Percentiles rank a stretch among this genome's conserved stretches.
These are phyloP conservation scores for Malurus melanocephalus DNA, from an alignment of 2,113 vertebrate species.

Conservation along the genomic window DNA sequence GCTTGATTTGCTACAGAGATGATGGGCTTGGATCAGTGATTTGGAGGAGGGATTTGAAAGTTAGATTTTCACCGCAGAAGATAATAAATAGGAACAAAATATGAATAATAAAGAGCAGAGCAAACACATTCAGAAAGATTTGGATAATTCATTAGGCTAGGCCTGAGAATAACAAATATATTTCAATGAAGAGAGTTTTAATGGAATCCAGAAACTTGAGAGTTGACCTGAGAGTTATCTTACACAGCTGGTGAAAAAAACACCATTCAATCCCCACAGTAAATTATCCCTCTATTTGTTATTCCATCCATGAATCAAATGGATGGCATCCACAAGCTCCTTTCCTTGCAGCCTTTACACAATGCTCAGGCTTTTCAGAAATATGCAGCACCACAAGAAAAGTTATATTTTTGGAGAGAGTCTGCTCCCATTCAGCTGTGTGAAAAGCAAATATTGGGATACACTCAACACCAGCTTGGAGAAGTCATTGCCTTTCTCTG, in stretches of 20 bases:
- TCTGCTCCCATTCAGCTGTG: not conserved
- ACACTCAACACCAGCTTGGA: not conserved
- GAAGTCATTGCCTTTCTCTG: not conserved
- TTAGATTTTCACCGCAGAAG: not conserved
- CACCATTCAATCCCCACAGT: not conserved
- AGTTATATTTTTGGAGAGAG: not conserved
- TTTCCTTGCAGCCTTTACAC: not conserved
- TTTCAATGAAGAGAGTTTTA: not conserved
- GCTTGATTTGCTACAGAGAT: not conserved
- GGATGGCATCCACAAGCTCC: not conserved
- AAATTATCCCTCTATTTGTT: not conserved
- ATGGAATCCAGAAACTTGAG: conserved; percentile 4
- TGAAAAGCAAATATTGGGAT: not conserved
- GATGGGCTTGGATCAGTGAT: conserved; percentile 3
- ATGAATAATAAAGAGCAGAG: conserved; percentile 24
- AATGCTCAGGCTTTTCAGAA: not conserved
- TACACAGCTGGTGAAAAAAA: not conserved
- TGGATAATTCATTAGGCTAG: conserved; percentile 42
- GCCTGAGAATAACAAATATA: conserved; percentile 4
- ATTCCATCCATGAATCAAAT: not conserved
- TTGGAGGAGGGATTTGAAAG: conserved; percentile 33
- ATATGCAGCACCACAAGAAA: not conserved
- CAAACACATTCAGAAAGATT: conserved; percentile 20
- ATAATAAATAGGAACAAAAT: conserved; percentile 14
- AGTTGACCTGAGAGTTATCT: not conserved